phyloP scores from a whole-genome alignment of 2,797 vertebrate species.

The Enteromius paludinosus region DNA sequence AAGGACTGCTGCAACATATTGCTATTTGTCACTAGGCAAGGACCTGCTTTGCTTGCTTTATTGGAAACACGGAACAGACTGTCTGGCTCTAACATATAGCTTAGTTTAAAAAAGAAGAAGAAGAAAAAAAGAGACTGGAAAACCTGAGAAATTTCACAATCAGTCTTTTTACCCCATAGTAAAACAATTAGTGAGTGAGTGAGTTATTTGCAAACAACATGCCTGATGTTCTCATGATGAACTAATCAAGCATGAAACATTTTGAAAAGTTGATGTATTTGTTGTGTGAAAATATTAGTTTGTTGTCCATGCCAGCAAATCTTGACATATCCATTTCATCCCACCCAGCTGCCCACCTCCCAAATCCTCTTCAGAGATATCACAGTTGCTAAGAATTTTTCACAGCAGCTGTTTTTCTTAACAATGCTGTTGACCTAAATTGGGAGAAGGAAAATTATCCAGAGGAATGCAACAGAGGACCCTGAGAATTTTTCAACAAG shows the following conservation, averaged over 20 bases:
- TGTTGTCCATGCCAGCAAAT: slow-evolving; percentile 19
- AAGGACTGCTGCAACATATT: slow-evolving; percentile 20
- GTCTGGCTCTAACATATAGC: slow-evolving; percentile 21
- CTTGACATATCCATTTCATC: slow-evolving; percentile 27
- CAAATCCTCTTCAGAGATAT: slow-evolving; percentile 17
- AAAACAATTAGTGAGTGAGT: slow-evolving; percentile 8
- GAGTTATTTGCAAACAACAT: slow-evolving; percentile 23
- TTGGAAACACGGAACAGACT: slow-evolving; percentile 14
- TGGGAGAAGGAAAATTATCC: slow-evolving; percentile 2
- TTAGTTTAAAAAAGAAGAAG: neutral
- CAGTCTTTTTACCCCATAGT: neutral
- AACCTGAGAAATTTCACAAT: neutral
- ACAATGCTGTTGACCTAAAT: slow-evolving; percentile 44
- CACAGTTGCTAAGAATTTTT: slow-evolving; percentile 36
- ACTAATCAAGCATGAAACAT: slow-evolving; percentile 36
- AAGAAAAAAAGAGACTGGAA: neutral
- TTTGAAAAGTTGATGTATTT: slow-evolving; percentile 11
- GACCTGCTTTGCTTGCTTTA: slow-evolving; percentile 29
- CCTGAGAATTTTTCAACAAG: neutral
- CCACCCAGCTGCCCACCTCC: slow-evolving; percentile 23
- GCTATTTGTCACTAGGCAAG: slow-evolving; percentile 47
- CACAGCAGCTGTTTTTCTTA: slow-evolving; percentile 32
- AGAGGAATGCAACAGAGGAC: slow-evolving; percentile 8
- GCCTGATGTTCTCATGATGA: slow-evolving; percentile 42
- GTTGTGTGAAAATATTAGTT: slow-evolving; percentile 5